Percentiles rank a stretch among this genome's conserved stretches.
phyloP scores from a whole-genome alignment of 1,140 invertebrate species.

The Dolichoris vasculosae region DNA sequence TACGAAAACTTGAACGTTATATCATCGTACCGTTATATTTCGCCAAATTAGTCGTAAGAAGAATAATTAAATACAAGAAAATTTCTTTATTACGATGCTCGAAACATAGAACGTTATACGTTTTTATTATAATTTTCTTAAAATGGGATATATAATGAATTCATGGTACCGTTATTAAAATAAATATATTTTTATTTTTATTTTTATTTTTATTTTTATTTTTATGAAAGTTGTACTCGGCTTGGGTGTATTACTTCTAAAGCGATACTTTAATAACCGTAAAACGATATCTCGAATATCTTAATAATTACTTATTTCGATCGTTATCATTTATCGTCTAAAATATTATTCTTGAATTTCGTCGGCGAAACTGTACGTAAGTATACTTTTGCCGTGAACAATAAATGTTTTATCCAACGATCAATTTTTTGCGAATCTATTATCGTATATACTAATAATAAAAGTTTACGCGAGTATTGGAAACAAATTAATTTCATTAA shows the following conservation, averaged over 20 bases:
- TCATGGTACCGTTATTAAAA: not conserved
- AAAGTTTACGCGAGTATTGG: not conserved
- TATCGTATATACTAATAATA: not conserved
- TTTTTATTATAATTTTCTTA: not conserved
- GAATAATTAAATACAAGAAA: not conserved
- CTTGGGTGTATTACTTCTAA: not conserved
- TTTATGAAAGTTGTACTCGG: not conserved
- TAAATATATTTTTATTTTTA: too few species aligned
- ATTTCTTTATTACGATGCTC: not conserved
- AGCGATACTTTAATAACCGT: not conserved
- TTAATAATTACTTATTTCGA: not conserved
- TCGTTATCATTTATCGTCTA: not conserved
- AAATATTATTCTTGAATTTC: not conserved
- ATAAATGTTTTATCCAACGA: too few species aligned
- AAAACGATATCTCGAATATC: not conserved
- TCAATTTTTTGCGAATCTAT: not conserved
- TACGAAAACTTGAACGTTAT: not conserved
- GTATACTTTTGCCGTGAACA: too few species aligned
- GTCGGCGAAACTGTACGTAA: too few species aligned
- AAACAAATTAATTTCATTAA: not conserved
- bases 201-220: too few species aligned
- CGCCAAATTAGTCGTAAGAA: not conserved
- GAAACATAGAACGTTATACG: not conserved
- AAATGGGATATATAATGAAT: not conserved
- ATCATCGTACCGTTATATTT: not conserved